Conservation (phyloP, 2,888 invertebrate species). For the Pammene aurita region DNA sequence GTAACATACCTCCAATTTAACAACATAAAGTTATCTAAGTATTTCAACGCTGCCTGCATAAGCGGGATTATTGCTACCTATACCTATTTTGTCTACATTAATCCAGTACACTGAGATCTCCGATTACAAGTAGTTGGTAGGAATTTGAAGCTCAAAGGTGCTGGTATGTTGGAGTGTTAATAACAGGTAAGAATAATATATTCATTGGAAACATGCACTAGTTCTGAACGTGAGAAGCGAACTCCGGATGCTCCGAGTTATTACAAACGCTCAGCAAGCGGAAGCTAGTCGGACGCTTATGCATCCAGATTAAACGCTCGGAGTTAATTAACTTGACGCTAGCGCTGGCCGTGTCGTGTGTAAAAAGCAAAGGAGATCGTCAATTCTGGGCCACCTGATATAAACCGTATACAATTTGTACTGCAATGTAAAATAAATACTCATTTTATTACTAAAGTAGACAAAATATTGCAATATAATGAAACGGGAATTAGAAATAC, state of each 20-base stretch:
- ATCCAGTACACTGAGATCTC: neutral
- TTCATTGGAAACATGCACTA: conserved; percentile 71
- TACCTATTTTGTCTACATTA: conserved; percentile 41
- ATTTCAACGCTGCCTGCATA: conserved; percentile 45
- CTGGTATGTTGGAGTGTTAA: neutral
- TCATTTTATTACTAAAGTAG: too few relatives aligned
- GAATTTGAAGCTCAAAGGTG: neutral
- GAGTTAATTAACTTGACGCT: too few relatives aligned
- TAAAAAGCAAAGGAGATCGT: too few relatives aligned
- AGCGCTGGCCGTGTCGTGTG: too few relatives aligned
- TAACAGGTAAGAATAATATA: conserved; percentile 59
- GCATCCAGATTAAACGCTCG: neutral
- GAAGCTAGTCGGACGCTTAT: neutral
- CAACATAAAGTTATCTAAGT: neutral
- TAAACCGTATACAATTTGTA: too few relatives aligned
- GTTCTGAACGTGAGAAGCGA: conserved; percentile 60
- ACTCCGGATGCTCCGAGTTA: conserved; percentile 31
- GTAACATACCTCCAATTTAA: neutral
- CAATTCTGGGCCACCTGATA: too few relatives aligned
- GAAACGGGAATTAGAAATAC: too few relatives aligned
- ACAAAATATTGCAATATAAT: too few relatives aligned
- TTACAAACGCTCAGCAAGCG: neutral
- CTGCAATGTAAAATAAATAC: too few relatives aligned
- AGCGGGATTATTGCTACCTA: conserved; percentile 56
- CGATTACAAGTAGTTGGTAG: neutral